A percentile compares a stretch with the other conserved stretches of the same genome.
These are phyloP conservation scores for Hemiprocne comata DNA, from an alignment of 2,113 vertebrate genomes.

Conservation along the genomic window DNA sequence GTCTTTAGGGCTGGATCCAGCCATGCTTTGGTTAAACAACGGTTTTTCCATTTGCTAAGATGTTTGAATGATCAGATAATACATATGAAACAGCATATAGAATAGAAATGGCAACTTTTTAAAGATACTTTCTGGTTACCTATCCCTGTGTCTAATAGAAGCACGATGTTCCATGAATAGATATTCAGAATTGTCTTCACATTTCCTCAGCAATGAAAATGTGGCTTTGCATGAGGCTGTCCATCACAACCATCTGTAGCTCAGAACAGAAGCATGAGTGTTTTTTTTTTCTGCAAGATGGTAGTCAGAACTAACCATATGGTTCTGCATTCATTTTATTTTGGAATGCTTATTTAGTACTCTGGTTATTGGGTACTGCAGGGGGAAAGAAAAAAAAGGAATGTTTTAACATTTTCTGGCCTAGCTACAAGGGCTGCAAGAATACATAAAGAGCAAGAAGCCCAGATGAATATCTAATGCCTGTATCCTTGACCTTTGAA, in stretches of 20 bases:
- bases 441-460: not conserved
- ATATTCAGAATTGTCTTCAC: slow-evolving; percentile 5
- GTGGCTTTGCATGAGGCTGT: not conserved
- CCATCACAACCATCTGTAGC: slow-evolving; percentile 49
- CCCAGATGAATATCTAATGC: not conserved
- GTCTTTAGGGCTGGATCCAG: not conserved
- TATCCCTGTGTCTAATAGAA: not conserved
- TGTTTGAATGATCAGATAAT: not conserved
- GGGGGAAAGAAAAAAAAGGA: not conserved
- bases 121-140: not conserved
- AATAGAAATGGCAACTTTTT: not conserved
- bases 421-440: not conserved
- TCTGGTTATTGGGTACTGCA: not conserved
- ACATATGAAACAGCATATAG: not conserved
- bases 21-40: not conserved
- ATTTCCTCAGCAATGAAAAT: not conserved
- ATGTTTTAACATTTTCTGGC: not conserved
- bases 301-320: slow-evolving; percentile 47
- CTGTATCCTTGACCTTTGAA: not conserved
- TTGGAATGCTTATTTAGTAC: slow-evolving; percentile 13
- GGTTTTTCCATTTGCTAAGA: not conserved
- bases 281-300: slow-evolving; percentile 14
- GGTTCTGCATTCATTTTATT: slow-evolving; percentile 38
- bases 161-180: not conserved
- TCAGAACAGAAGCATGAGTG: not conserved